Base-by-base conservation (phyloP, 2,113 vertebrate species). In the Sinosuthora webbiana region DNA sequence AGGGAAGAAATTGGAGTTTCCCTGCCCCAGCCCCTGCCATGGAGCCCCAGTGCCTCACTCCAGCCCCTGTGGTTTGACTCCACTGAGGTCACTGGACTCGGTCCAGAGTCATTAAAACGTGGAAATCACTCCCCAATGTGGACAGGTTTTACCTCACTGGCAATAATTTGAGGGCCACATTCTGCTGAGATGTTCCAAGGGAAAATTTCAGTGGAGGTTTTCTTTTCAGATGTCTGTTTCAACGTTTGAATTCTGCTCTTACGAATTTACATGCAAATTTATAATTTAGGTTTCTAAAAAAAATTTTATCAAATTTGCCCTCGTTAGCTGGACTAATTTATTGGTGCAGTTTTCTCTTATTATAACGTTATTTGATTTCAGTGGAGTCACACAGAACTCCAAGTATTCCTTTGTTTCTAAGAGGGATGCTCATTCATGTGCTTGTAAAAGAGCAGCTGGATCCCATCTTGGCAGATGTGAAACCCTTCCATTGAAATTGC, bases 361-460 rank as follows among this genome's bases (percentile, higher is more conserved):
- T 82, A 20, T 35, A 30, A 63, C 25, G 50, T 42, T 45, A 88
- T 93, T 68, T 71, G 21, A 75, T 95, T 94, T 94, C 57, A 27
- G 35, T 53, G 44, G 68, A 69, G 71, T 89, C 70, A 81, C n/a
- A 60, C 31, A 83, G 59, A 69, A 57, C 63, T 60, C 75, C 16
- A 4, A 69, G 2, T 50, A 70, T 73, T 39, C 69, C 49, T 84
- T 83, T 83, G 33, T 81, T 89, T 87, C 56, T 45, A 55, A 83
- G 71, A 93, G 68, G 64, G 33, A 50, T 63, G 44, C 39, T 95
- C 62, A 59, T 85, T 96, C 67, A 63, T 50, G 5, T 24, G 77
- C 77, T 80, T 55, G 75, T 84, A 71, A 81, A 89, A 71, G 83
- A 96, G 90, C 93, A 87, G 87, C 94, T 96, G 88, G 82, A 69